phyloP scores from a whole-genome alignment of 2,797 vertebrate species.

The Crossoptilon crossoptilon region DNA sequence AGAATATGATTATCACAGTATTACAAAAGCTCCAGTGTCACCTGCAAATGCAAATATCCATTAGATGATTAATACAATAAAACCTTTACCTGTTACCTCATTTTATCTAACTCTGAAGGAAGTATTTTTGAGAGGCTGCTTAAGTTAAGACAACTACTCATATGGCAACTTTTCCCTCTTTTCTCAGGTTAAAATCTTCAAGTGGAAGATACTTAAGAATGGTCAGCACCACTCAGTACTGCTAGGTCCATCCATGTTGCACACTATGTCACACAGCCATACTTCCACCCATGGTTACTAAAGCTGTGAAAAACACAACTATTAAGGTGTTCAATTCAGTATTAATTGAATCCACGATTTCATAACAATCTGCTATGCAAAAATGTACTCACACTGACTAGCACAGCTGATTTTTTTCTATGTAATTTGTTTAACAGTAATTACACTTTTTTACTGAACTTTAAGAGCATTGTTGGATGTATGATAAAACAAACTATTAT shows the following conservation, averaged over 20 bases:
- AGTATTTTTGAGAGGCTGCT: not conserved
- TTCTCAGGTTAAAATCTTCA: not conserved
- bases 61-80: not conserved
- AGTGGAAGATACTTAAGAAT: not conserved
- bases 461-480: not conserved
- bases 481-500: not conserved
- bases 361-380: not conserved
- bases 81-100: not conserved
- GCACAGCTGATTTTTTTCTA: not conserved
- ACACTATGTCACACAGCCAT: not conserved
- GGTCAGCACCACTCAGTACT: not conserved
- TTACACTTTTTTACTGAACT: not conserved
- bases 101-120: not conserved
- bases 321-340: not conserved
- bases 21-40: not conserved
- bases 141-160: not conserved
- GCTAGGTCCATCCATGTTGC: not conserved
- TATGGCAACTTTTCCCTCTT: not conserved
- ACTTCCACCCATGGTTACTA: not conserved
- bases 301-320: not conserved
- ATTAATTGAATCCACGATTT: not conserved
- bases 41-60: not conserved
- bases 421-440: not conserved
- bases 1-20: not conserved
- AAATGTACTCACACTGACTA: not conserved